Evolutionary conservation across 2,888 invertebrate genomes (phyloP), one percentile per base, ranked within the genome.

Genomic region (Drosophila macrospina): DNA sequence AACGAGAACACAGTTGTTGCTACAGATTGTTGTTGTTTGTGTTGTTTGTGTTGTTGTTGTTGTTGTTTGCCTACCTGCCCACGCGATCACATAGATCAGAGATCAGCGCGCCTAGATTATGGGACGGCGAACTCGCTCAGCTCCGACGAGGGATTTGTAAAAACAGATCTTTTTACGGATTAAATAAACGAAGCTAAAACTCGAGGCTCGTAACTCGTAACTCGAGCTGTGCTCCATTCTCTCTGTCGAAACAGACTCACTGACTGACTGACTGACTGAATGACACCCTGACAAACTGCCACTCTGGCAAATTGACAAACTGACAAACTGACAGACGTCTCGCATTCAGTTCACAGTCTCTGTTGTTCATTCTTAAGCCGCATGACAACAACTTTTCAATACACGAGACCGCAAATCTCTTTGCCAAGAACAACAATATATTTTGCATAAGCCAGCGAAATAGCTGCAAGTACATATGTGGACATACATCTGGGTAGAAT

Each of bases 91-190:
- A 74, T 78, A 74, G 79, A 74, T 79, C 76, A 75, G 80, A 62
- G 80, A 75, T 75, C 80, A 77, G 72, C 77, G 63, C 80, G 59
- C 51, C 56, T 48, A 80, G 80, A 80, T 77, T 77, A 77, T 73
- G 56, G 52, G 34, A 80, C 80, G 55, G 63, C 63, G 28, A 66
- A 52, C 55, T 15, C 41, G 47, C 48, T 50, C 54, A 32, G 63
- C 36, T 47, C 26, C 59, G 80, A 45, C 81, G 56, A 71, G 83
- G 86, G 89, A 85, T 89, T 84, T 89, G 89, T 81, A 30, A 70
- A 76, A 86, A 82, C 83, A 75, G 83, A 84, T 84, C 82, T 87
- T 85, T 84, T 85, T 87, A 87, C 89, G 88, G 83, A 84, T 84
- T 88, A 88, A 80, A 73, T 74, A 85, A 82, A 78, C 86, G 81